Conservation (phyloP, 1,140 invertebrate genomes). For the Teleogryllus occipitalis region DNA sequence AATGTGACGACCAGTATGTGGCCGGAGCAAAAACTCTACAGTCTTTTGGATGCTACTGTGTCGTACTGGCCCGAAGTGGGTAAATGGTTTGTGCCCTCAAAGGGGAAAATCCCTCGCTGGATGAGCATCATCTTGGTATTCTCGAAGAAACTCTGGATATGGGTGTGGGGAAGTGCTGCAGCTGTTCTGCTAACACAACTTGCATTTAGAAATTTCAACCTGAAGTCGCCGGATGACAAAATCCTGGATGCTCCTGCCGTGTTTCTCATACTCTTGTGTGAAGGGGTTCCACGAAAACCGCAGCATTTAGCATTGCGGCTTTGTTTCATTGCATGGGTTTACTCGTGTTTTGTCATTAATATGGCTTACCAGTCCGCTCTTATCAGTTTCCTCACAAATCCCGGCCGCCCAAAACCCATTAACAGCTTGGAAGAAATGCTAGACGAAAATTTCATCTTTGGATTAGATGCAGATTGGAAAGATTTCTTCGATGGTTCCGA, state of each 20-base stretch:
- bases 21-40: not conserved
- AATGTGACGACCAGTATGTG: not conserved
- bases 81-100: not conserved
- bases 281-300: not conserved
- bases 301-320: not conserved
- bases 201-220: not conserved
- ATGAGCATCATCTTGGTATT: not conserved
- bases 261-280: not conserved
- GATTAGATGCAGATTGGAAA: not conserved
- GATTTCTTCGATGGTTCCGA: not conserved
- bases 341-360: not conserved
- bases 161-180: not conserved
- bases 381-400: not conserved
- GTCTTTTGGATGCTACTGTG: not conserved
- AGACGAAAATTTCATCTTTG: not conserved
- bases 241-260: not conserved
- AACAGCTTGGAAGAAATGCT: not conserved
- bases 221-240: not conserved
- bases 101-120: not conserved
- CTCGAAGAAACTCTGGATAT: not conserved
- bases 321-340: not conserved
- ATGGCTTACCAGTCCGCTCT: not conserved
- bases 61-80: not conserved
- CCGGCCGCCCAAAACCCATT: not conserved
- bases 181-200: not conserved